Evolutionary conservation across 2,797 vertebrate species (phyloP).

Genomic region (Rhyacichthys aspro): DNA sequence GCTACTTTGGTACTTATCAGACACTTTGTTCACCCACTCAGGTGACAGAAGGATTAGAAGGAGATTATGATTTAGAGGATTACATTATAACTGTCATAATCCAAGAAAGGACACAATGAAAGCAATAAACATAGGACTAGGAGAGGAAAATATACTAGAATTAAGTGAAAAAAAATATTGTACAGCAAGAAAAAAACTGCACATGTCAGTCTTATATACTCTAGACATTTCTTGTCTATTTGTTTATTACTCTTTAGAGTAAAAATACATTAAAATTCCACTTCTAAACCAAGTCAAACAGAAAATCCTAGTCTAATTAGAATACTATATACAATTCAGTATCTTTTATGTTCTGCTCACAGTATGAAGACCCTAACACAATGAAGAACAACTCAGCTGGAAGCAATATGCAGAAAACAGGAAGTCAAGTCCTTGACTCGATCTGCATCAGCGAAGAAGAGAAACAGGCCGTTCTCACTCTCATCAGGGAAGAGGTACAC

Average conservation of each 20-base stretch:
- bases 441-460: slow-evolving; percentile 89
- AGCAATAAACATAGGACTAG: slow-evolving; percentile 11
- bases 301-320: too few species aligned
- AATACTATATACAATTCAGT: background rate
- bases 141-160: too few species aligned
- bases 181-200: too few species aligned
- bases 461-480: slow-evolving; percentile 86
- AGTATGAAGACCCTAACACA: slow-evolving; percentile 60
- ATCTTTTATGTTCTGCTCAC: slow-evolving; percentile 37
- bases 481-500: slow-evolving; percentile 92
- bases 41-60: slow-evolving; percentile 66
- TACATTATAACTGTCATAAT: slow-evolving; percentile 66
- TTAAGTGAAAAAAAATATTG: background rate
- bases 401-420: slow-evolving; percentile 72
- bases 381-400: slow-evolving; percentile 58
- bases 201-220: too few species aligned
- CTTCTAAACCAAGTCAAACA: background rate
- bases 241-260: too few species aligned
- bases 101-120: slow-evolving; percentile 59
- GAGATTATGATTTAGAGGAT: slow-evolving; percentile 66
- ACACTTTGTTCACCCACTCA: slow-evolving; percentile 41
- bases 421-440: slow-evolving; percentile 82
- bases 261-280: background rate
- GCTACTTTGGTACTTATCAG: slow-evolving; percentile 37
- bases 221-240: too few species aligned